Base-by-base conservation (phyloP, 2,113 vertebrate species). In the Calonectris borealis region DNA sequence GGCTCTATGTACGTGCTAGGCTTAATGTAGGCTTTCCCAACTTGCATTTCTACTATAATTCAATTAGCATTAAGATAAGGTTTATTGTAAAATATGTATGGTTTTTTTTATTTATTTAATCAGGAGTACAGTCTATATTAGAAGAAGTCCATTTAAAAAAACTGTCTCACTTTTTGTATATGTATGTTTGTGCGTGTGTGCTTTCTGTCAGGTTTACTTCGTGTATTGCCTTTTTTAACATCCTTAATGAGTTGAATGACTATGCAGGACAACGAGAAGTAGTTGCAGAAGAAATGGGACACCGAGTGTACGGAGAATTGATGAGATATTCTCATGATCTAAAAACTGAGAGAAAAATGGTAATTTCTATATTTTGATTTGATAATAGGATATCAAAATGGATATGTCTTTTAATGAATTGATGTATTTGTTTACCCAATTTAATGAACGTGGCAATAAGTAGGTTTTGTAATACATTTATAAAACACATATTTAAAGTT, bases 241-340 rank as follows among this genome's bases (percentile, higher is more conserved):
- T 99, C 94, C 98, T 99, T 91, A 99, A 99, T 3, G 99, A 99
- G 92, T 87, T 99, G 96, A 99, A 99, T 89, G 99, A 99, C 98
- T 99, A 99, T 73, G 99, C 99, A 7, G 99, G 99, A 96, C 99
- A 99, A 91, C 98, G 99, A 96, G 99, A 99, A 98, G 99, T 99
- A 62, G 99, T 99, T 96, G 99, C 99, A 25, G 99, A 99, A 98
- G 99, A 99, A 97, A 99, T 99, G 98, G 98, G 98, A 31, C 99
- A 99, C 96, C 98, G 98, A 98, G 99, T 99, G 46, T 99, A 99
- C 18, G 99, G 98, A 31, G 99, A 99, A 98, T 97, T 99, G 98
- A 99, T 99, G 99, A 99, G 98, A 98, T 99, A 99, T 55, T 98
- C 99, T 93, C 99, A 99, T 70, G 99, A 99, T 85, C 98, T 99